Conservation (phyloP, 1,140 invertebrate genomes). For the Dendroctonus valens region DNA sequence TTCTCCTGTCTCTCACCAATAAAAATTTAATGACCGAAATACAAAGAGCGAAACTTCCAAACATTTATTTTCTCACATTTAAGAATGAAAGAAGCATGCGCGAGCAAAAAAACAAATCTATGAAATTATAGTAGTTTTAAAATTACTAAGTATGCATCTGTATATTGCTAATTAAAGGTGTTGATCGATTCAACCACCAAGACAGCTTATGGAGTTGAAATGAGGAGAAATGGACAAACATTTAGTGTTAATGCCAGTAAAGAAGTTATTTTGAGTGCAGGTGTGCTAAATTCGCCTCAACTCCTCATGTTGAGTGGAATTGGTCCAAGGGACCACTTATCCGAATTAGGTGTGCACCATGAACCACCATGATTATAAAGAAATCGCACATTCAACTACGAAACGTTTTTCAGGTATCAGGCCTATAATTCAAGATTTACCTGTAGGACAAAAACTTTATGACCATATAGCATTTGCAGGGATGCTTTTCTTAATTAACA, state of each 20-base stretch:
- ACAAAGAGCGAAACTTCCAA: too few species aligned
- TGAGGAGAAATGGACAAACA: constrained; percentile 51
- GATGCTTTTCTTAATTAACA: constrained; percentile 5
- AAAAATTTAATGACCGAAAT: too few species aligned
- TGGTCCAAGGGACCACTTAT: constrained; percentile 55
- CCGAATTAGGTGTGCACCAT: constrained; percentile 60
- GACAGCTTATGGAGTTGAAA: constrained; percentile 63
- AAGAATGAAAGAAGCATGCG: too few species aligned
- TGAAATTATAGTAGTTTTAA: too few species aligned
- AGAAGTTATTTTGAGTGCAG: constrained; percentile 41
- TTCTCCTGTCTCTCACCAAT: too few species aligned
- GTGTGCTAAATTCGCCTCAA: constrained; percentile 55
- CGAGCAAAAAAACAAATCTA: too few species aligned
- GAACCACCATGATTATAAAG: not conserved
- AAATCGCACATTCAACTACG: not conserved
- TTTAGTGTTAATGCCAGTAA: constrained; percentile 30
- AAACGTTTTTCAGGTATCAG: constrained; percentile 51
- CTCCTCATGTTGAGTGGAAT: constrained; percentile 63
- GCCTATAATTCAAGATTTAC: constrained; percentile 62
- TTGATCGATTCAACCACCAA: constrained; percentile 58
- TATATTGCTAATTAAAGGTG: constrained; percentile 43
- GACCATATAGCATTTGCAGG: constrained; percentile 62
- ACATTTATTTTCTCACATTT: too few species aligned
- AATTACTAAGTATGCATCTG: too few species aligned
- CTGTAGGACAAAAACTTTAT: constrained; percentile 69